Evolutionary conservation across 2,113 vertebrate genomes (phyloP).

Genomic region (Corvus moneduloides): DNA sequence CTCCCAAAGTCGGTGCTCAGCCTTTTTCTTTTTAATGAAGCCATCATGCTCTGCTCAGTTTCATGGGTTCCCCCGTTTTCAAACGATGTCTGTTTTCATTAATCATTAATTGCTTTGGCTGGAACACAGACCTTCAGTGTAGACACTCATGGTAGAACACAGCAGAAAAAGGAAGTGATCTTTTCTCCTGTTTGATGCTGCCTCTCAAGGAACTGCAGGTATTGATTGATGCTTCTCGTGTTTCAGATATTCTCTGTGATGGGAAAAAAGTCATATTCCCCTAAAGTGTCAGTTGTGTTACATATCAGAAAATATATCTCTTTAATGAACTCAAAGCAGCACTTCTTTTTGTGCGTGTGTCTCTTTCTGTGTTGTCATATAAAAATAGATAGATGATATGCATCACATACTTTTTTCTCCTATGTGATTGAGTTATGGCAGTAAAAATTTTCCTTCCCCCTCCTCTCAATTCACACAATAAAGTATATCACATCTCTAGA

Average conservation of each 20-base stretch:
- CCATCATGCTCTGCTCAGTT: background rate
- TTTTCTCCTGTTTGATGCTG: background rate
- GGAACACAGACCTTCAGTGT: background rate
- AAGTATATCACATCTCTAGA: background rate
- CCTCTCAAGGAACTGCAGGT: background rate
- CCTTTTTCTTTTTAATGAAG: background rate
- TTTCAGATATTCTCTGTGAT: conserved; percentile 4
- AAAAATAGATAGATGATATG: background rate
- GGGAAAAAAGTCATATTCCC: background rate
- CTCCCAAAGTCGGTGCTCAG: accelerated
- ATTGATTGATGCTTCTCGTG: background rate
- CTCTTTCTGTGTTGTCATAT: background rate
- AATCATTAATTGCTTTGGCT: conserved; percentile 17
- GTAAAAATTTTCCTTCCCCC: background rate
- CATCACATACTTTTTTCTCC: background rate
- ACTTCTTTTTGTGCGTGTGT: background rate
- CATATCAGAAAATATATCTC: background rate
- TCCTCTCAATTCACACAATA: background rate
- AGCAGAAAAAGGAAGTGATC: background rate
- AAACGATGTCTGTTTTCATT: background rate
- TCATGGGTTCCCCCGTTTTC: background rate
- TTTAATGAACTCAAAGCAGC: background rate
- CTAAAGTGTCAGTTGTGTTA: background rate
- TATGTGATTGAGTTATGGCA: background rate
- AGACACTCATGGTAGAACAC: background rate